Evolutionary conservation across 2,113 vertebrate genomes (phyloP).

Genomic region (Salminus brasiliensis): DNA sequence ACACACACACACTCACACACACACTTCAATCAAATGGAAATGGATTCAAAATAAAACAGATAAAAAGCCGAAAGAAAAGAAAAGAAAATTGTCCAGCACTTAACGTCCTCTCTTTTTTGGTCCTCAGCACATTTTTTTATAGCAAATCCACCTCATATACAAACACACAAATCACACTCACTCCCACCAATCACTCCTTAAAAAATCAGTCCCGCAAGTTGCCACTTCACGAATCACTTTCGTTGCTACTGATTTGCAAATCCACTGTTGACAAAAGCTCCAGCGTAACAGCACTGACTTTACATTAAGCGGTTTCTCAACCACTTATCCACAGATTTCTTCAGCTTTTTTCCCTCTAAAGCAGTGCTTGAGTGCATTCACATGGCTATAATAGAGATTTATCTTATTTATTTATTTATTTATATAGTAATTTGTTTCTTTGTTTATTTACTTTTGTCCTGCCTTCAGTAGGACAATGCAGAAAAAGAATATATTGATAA

Average conservation of each 20-base stretch:
- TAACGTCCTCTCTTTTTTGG: constrained; percentile 7
- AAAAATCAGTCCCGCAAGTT: constrained; percentile 22
- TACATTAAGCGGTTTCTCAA: background rate
- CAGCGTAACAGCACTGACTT: background rate
- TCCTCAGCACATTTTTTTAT: background rate
- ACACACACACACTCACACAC: background rate
- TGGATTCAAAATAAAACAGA: background rate
- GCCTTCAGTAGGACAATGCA: no score
- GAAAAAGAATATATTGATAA: no score
- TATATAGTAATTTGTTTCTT: background rate
- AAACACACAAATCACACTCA: constrained; percentile 15
- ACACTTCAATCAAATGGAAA: constrained; percentile 22
- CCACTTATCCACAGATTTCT: background rate
- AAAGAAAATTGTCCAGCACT: constrained; percentile 12
- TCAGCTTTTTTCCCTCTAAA: background rate
- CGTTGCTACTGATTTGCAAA: constrained; percentile 30
- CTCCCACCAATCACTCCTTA: background rate
- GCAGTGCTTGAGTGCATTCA: background rate
- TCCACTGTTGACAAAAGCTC: constrained; percentile 5
- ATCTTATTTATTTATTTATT: no score
- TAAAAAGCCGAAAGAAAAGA: background rate
- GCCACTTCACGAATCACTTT: constrained; percentile 6
- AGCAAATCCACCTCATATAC: constrained; percentile 4
- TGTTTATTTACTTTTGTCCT: no score
- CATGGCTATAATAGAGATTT: constrained; percentile 7